A percentile compares a stretch with the other conserved stretches of the same genome.
phyloP scores from a whole-genome alignment of 2,113 vertebrate genomes.

The Takifugu flavidus region DNA sequence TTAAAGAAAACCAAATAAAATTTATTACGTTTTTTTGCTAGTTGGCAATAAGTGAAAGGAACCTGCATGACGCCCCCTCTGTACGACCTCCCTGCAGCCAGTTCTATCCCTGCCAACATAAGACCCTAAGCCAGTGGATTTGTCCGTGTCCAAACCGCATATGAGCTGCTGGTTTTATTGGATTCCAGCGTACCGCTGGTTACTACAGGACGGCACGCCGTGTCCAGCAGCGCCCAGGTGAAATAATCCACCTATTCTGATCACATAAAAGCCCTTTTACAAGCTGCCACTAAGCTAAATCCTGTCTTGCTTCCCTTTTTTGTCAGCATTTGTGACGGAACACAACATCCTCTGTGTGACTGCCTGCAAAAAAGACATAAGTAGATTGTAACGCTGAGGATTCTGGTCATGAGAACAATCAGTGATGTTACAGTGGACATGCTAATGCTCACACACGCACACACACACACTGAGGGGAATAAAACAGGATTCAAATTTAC shows the following conservation, averaged over 20 bases:
- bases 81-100: neutral
- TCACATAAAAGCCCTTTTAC: slow-evolving; percentile 42
- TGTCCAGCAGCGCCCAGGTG: slow-evolving; percentile 40
- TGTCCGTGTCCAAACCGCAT: slow-evolving; percentile 44
- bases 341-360: slow-evolving; percentile 9
- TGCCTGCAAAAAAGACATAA: slow-evolving; percentile 1
- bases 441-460: neutral
- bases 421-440: neutral
- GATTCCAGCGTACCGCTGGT: slow-evolving; percentile 36
- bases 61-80: slow-evolving; percentile 7
- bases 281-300: slow-evolving; percentile 21
- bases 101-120: slow-evolving; percentile 37
- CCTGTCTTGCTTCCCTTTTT: slow-evolving; percentile 16
- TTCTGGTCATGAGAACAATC: neutral
- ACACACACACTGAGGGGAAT: no score
- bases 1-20: no score
- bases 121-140: slow-evolving; percentile 46
- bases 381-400: neutral
- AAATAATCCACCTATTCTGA: slow-evolving; percentile 54
- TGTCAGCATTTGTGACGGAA: slow-evolving; percentile 3
- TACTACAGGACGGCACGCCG: slow-evolving; percentile 24
- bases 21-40: neutral
- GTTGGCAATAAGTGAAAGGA: slow-evolving; percentile 2
- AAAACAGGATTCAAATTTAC: no score
- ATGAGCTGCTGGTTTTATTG: slow-evolving; percentile 34